Percentiles rank a stretch among this genome's conserved stretches.
These are phyloP conservation scores for Hermaeophaga mercurialis DNA, from an alignment of 2,888 invertebrate species.

Conservation along the genomic window DNA sequence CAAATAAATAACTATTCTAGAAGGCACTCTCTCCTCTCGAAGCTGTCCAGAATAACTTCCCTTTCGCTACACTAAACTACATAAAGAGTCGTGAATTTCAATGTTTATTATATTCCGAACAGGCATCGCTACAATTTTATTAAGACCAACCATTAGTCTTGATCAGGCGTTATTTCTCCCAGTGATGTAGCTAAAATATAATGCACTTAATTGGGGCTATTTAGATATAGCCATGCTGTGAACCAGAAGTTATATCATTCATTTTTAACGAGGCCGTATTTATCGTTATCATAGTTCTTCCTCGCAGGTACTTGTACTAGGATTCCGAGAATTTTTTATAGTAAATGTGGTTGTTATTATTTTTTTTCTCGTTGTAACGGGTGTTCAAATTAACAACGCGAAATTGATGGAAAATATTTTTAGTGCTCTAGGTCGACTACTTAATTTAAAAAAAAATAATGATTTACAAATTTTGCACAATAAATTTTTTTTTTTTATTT, in stretches of 20 bases:
- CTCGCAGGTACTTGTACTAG: not conserved
- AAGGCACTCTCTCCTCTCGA: not conserved
- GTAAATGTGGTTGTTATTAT: no score
- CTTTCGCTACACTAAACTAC: not conserved
- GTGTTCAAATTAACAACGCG: no score
- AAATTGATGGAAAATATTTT: no score
- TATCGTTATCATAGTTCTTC: slow-evolving; percentile 15
- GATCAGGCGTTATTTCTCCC: slow-evolving; percentile 25
- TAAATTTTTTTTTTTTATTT: no score
- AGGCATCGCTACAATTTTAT: slow-evolving; percentile 25
- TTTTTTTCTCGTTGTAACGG: no score
- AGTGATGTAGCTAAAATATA: slow-evolving; percentile 29
- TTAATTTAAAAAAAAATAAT: no score
- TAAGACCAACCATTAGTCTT: slow-evolving; percentile 25
- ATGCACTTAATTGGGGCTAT: slow-evolving; percentile 29
- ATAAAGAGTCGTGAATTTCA: slow-evolving; percentile 3
- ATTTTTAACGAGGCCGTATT: slow-evolving; percentile 25
- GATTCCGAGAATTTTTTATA: no score
- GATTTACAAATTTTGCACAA: no score
- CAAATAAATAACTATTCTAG: not conserved
- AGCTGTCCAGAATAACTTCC: not conserved
- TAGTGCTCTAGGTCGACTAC: no score
- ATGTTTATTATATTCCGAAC: slow-evolving; percentile 16
- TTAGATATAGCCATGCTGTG: slow-evolving; percentile 25
- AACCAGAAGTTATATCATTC: slow-evolving; percentile 26